These are phyloP conservation scores for Apamea epomidion DNA, from an alignment of 2,888 invertebrate species.

Conservation along the genomic window DNA sequence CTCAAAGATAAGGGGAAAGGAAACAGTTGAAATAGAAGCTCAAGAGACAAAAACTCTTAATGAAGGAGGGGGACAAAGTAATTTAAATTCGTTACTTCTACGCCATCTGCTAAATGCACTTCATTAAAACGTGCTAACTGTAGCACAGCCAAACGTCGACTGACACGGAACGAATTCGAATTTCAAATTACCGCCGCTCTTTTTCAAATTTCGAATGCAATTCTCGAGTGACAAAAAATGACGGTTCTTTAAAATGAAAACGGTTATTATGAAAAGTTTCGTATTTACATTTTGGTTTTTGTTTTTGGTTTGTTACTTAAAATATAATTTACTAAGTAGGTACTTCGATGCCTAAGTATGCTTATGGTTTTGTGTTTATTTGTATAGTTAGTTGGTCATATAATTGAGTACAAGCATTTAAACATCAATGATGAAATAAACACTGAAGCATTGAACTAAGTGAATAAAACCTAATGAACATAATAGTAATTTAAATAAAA, in stretches of 20 bases:
- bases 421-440: too few species aligned
- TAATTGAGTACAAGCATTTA: too few species aligned
- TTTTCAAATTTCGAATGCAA: constrained; percentile 79
- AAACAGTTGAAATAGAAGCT: constrained; percentile 71
- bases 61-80: constrained; percentile 77
- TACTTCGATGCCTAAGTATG: background rate
- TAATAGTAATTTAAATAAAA: too few species aligned
- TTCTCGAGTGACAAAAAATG: constrained; percentile 71
- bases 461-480: too few species aligned
- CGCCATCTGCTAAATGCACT: constrained; percentile 85
- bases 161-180: constrained; percentile 78
- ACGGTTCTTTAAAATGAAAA: constrained; percentile 60
- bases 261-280: constrained; percentile 55
- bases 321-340: background rate
- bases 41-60: constrained; percentile 76
- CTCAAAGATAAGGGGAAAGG: constrained; percentile 75
- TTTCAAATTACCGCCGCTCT: constrained; percentile 80
- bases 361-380: background rate
- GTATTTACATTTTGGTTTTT: constrained; percentile 50
- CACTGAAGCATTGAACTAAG: too few species aligned
- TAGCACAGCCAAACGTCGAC: constrained; percentile 73
- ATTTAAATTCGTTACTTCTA: constrained; percentile 83
- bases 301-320: constrained; percentile 3
- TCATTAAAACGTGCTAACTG: constrained; percentile 84
- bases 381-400: background rate